phyloP scores from a whole-genome alignment of 2,113 vertebrate genomes.

The Budorcas taxicolor region DNA sequence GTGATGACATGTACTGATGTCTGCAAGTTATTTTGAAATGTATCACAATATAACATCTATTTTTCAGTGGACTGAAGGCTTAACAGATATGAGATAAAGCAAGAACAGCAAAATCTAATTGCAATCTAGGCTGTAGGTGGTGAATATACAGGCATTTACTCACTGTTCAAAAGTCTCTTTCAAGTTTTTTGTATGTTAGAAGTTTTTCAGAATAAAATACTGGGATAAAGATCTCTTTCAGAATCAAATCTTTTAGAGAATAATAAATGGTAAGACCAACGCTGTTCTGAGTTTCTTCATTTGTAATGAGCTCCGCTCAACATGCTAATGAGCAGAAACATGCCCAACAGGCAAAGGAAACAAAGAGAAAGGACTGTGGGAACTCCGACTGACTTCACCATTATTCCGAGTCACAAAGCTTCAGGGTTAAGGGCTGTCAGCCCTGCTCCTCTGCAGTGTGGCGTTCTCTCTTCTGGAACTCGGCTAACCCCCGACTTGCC shows the following conservation, averaged over 20 bases:
- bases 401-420: not conserved
- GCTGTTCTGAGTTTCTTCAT: not conserved
- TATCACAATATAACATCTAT: not conserved
- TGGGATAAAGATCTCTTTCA: not conserved
- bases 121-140: too few species aligned
- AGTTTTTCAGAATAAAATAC: not conserved
- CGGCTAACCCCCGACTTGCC: not conserved
- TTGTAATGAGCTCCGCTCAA: not conserved
- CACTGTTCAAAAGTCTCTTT: not conserved
- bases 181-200: not conserved
- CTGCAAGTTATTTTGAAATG: not conserved
- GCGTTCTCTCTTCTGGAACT: not conserved
- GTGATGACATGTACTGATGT: not conserved
- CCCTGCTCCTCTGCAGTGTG: not conserved
- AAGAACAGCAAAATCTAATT: not conserved
- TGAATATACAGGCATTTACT: not conserved
- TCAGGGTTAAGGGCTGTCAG: not conserved
- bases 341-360: not conserved
- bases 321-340: not conserved
- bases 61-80: not conserved
- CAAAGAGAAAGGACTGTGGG: not conserved
- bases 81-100: not conserved
- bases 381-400: not conserved
- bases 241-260: conserved; percentile 28
- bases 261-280: not conserved